Conservation (phyloP, 2,113 vertebrate species). For the Gobiocypris rarus region DNA sequence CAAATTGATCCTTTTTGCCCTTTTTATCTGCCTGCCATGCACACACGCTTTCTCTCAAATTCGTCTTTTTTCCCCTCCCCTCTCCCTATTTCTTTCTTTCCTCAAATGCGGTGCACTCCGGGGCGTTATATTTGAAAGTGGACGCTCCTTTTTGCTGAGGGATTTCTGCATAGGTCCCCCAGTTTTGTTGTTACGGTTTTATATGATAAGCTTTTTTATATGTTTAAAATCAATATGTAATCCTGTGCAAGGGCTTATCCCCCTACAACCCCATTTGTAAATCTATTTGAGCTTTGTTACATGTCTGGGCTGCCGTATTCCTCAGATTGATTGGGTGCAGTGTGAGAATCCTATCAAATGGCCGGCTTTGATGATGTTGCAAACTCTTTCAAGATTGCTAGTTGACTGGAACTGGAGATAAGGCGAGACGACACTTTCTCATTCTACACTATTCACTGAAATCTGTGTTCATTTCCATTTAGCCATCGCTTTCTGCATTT, state of each 20-base stretch:
- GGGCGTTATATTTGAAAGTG: conserved; percentile 87
- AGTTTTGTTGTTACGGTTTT: conserved; percentile 93
- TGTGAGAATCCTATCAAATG: conserved; percentile 94
- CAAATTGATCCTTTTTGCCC: conserved; percentile 88
- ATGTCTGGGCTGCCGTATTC: conserved; percentile 90
- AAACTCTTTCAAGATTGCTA: conserved; percentile 95
- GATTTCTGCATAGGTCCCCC: conserved; percentile 98
- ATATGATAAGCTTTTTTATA: conserved; percentile 99
- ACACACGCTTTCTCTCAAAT: conserved; percentile 61
- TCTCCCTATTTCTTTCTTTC: conserved; percentile 68
- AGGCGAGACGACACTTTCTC: conserved; percentile 83
- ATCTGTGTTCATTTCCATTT: conserved; percentile 61
- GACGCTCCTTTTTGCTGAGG: conserved; percentile 90
- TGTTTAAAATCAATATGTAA: conserved; percentile 99
- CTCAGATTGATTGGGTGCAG: conserved; percentile 98
- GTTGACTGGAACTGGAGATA: conserved; percentile 95
- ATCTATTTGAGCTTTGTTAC: conserved; percentile 99
- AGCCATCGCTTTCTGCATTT: conserved; percentile 70
- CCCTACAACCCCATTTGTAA: conserved; percentile 98
- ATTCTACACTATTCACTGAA: conserved; percentile 73
- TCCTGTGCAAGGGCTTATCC: conserved; percentile 99
- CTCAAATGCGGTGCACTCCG: conserved; percentile 85
- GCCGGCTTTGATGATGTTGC: conserved; percentile 96
- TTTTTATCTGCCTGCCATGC: conserved; percentile 76
- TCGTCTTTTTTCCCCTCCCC: conserved; percentile 23